phyloP scores from a whole-genome alignment of 2,888 invertebrate genomes.

The Pollenia labialis region DNA sequence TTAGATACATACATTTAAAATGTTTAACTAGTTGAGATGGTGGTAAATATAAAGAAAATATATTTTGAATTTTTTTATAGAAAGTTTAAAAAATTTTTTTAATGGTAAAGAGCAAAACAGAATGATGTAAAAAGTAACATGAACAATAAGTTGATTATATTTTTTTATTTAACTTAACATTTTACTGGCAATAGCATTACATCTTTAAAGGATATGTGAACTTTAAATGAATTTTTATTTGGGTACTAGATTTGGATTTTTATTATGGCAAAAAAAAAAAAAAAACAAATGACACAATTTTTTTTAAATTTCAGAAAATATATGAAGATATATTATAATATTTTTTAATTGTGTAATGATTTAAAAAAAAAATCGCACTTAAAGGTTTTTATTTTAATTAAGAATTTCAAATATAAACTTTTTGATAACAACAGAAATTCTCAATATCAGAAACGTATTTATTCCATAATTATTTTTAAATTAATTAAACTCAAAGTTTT shows the following conservation, averaged over 20 bases:
- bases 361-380: too few species aligned
- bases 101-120: not conserved
- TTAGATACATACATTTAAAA: not conserved
- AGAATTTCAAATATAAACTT: too few species aligned
- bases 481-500: too few species aligned
- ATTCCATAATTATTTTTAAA: too few species aligned
- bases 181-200: conserved; percentile 18
- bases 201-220: not conserved
- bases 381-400: too few species aligned
- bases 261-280: conserved; percentile 2
- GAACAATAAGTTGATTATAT: not conserved
- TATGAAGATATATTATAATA: too few species aligned
- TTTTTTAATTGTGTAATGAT: too few species aligned
- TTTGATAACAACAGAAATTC: too few species aligned
- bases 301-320: not conserved
- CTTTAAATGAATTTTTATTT: not conserved
- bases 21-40: not conserved
- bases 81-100: not conserved
- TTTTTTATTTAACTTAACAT: not conserved
- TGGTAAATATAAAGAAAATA: not conserved
- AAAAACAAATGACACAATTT: not conserved
- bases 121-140: not conserved
- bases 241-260: not conserved
- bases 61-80: not conserved
- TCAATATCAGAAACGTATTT: too few species aligned